Conservation (phyloP, 1,140 invertebrate genomes). For the Pseudomyrmex dendroicus region DNA sequence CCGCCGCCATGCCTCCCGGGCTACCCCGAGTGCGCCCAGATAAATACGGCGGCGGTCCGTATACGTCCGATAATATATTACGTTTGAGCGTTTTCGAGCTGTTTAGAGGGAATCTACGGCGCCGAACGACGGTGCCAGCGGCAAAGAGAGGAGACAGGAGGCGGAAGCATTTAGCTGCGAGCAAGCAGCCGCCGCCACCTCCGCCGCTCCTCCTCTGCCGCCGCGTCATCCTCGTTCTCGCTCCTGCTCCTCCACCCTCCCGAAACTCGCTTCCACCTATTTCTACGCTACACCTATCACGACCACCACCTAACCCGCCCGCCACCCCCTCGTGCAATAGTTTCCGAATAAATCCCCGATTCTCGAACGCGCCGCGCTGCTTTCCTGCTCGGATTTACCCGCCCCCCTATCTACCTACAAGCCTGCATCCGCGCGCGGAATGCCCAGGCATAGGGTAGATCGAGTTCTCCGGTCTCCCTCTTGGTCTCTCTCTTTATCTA, state of each 20-base stretch:
- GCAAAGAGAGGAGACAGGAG: constrained; percentile 70
- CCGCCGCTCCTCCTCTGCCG: background rate
- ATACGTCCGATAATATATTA: constrained; percentile 83
- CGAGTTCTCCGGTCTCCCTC: constrained; percentile 65
- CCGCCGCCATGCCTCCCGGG: constrained; percentile 41
- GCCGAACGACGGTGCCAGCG: constrained; percentile 65
- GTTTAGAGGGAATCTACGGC: constrained; percentile 75
- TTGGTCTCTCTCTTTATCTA: constrained; percentile 50
- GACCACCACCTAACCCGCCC: constrained; percentile 53
- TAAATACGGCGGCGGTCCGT: constrained; percentile 81
- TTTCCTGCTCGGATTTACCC: constrained; percentile 80
- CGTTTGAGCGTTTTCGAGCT: constrained; percentile 81
- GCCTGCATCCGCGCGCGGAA: constrained; percentile 72
- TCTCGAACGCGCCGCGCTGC: constrained; percentile 78
- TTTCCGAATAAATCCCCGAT: constrained; percentile 84
- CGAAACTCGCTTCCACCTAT: constrained; percentile 66
- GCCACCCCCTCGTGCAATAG: constrained; percentile 79
- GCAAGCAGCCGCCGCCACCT: constrained; percentile 58
- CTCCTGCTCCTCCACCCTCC: constrained; percentile 17
- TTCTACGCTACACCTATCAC: constrained; percentile 64
- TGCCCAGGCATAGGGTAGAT: constrained; percentile 67
- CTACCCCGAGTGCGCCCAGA: constrained; percentile 71
- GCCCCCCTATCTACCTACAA: constrained; percentile 75
- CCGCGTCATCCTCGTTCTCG: constrained; percentile 43
- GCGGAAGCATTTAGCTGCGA: constrained; percentile 80